Conservation (phyloP, 2,888 invertebrate genomes). For the Automeris io region DNA sequence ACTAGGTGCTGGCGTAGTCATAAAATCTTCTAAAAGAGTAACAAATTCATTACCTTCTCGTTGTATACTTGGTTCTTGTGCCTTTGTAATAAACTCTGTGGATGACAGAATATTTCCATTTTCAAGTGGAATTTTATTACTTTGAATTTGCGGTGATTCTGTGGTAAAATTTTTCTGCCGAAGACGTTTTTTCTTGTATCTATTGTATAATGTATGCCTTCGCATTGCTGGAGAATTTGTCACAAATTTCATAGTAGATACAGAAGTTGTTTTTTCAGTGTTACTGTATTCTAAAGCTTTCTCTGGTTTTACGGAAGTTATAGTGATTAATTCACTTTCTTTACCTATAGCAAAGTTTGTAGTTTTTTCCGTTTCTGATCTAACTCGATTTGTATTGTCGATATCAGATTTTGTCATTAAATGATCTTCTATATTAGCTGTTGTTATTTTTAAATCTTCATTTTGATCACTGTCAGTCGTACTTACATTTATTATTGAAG, state of each 20-base stretch:
- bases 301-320: background rate
- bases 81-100: slow-evolving; percentile 52
- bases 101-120: slow-evolving; percentile 57
- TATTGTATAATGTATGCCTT: slow-evolving; percentile 49
- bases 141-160: slow-evolving; percentile 51
- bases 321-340: slow-evolving; percentile 15
- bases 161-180: slow-evolving; percentile 50
- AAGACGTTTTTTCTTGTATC: slow-evolving; percentile 52
- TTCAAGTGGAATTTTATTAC: slow-evolving; percentile 47
- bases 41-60: slow-evolving; percentile 22
- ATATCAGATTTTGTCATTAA: background rate
- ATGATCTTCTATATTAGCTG: slow-evolving; percentile 10
- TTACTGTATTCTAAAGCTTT: slow-evolving; percentile 6
- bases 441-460: slow-evolving; percentile 24
- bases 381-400: background rate
- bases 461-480: slow-evolving; percentile 23
- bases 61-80: slow-evolving; percentile 29
- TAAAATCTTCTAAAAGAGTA: slow-evolving; percentile 48
- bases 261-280: slow-evolving; percentile 27
- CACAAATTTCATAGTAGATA: slow-evolving; percentile 28
- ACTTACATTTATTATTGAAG: slow-evolving; percentile 32
- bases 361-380: slow-evolving; percentile 16
- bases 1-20: slow-evolving; percentile 39
- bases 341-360: slow-evolving; percentile 21
- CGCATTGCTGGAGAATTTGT: slow-evolving; percentile 41